Evolutionary conservation across 2,888 invertebrate species (phyloP), one percentile per base, ranked within the genome.

Genomic region (Geotrupes spiniger): DNA sequence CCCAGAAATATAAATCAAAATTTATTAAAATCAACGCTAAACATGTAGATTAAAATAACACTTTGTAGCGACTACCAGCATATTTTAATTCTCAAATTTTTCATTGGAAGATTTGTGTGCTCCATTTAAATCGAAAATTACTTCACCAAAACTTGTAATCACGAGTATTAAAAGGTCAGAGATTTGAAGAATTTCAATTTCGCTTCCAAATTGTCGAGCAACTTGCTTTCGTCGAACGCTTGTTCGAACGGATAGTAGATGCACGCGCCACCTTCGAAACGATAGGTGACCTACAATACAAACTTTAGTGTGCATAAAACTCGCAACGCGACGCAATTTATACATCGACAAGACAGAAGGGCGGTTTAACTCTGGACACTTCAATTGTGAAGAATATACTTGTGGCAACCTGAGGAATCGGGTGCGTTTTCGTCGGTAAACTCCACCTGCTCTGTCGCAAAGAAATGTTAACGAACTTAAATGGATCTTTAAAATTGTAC

Each of bases 351-450:
- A 54, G 44, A 47, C 66, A 69, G 29, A 39, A 27, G 2, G 16
- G 8, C 2, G 66, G 67, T 47, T 62, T 61, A 1, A 62, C 53
- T 52, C 63, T 56, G 3, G 63, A 66, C 2, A 71, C 65, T 54
- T 68, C 69, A 2, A 76, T 58, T 1, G 60, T 68, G 51, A 76
- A 73, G 50, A 63, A 72, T 26, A 76, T 65, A 44, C 69, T 71
- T 10, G 72, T 74, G n/a, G 71, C 73, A 1, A 71, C 73, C 58
- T 72, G 72, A 4, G 76, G 70, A 43, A 73, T 69, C 1, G 76
- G 76, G 58, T 73, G 75, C n/a, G 60, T 55, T 4, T 57, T 53
- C 4, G 73, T 72, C n/a, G 75, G 75, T 26, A 74, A 63, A 51
- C 74, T 72, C 68, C 72, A 77, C 27, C 65, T 63, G 6, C 66